Evolutionary conservation across 2,888 invertebrate genomes (phyloP).

Genomic region (Melitaea athalia): DNA sequence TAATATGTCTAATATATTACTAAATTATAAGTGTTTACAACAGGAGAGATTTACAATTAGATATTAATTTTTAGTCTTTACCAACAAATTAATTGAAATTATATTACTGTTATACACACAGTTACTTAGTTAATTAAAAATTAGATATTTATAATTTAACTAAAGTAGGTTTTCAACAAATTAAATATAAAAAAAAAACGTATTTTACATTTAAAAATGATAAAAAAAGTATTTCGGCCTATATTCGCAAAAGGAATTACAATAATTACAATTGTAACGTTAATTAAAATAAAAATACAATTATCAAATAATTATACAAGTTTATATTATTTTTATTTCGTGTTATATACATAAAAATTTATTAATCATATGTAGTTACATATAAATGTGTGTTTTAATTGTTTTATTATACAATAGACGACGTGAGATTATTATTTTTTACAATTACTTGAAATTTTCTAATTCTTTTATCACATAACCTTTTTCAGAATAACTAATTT

Average conservation of each 20-base stretch:
- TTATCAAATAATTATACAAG: background rate
- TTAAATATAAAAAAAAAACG: background rate
- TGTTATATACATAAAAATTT: background rate
- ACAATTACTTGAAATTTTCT: background rate
- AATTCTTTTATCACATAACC: background rate
- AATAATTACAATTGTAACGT: background rate
- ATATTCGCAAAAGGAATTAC: background rate
- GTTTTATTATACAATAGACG: background rate
- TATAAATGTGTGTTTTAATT: constrained; percentile 4
- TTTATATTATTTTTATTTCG: background rate
- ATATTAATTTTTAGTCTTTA: too few relatives aligned
- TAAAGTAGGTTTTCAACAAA: background rate
- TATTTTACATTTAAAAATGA: background rate
- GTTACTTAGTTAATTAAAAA: too few relatives aligned
- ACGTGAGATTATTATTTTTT: background rate
- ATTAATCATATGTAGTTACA: background rate
- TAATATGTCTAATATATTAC: too few relatives aligned
- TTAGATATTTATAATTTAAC: background rate
- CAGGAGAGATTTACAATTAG: too few relatives aligned
- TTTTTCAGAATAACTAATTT: too few relatives aligned
- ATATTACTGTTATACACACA: too few relatives aligned
- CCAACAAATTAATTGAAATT: too few relatives aligned
- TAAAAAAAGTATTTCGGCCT: background rate
- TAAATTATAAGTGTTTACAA: too few relatives aligned
- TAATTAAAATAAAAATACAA: constrained; percentile 2